phyloP scores from a whole-genome alignment of 2,888 invertebrate species.

The Folsomia candida region DNA sequence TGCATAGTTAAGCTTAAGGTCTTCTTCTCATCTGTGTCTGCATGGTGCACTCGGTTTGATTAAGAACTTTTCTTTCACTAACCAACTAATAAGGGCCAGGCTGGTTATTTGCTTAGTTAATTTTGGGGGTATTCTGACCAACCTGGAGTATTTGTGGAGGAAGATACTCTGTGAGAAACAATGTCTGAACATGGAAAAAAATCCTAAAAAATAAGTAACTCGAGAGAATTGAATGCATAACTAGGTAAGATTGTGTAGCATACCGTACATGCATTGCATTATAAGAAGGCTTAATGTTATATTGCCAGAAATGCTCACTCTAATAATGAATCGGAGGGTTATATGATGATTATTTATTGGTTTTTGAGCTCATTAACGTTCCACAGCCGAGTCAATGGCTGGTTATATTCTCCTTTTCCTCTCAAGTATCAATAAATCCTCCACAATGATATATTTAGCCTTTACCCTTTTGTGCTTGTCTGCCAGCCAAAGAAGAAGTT shows the following conservation, averaged over 20 bases:
- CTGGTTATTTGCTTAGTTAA: not conserved
- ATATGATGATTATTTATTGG: slow-evolving; percentile 1
- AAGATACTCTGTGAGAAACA: too few species aligned
- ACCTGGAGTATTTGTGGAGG: not conserved
- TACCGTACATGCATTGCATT: not conserved
- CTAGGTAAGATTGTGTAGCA: not conserved
- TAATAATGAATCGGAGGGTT: not conserved
- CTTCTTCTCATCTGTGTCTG: not conserved
- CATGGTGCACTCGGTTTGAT: not conserved
- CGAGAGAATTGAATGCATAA: not conserved
- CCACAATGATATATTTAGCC: not conserved
- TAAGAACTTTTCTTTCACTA: slow-evolving; percentile 1
- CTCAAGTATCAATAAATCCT: not conserved
- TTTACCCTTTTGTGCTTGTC: not conserved
- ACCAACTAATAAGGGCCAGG: not conserved
- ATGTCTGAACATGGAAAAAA: not conserved
- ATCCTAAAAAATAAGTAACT: not conserved
- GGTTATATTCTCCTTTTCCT: not conserved
- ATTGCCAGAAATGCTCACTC: not conserved
- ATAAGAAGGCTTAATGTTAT: too few species aligned
- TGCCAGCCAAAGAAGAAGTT: not conserved
- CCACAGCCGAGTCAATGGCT: not conserved
- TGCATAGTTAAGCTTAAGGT: not conserved
- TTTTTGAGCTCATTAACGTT: slow-evolving; percentile 5
- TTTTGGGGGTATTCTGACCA: not conserved